Base-by-base conservation (phyloP, 2,888 invertebrate species). In the Ophion obscuratus region DNA sequence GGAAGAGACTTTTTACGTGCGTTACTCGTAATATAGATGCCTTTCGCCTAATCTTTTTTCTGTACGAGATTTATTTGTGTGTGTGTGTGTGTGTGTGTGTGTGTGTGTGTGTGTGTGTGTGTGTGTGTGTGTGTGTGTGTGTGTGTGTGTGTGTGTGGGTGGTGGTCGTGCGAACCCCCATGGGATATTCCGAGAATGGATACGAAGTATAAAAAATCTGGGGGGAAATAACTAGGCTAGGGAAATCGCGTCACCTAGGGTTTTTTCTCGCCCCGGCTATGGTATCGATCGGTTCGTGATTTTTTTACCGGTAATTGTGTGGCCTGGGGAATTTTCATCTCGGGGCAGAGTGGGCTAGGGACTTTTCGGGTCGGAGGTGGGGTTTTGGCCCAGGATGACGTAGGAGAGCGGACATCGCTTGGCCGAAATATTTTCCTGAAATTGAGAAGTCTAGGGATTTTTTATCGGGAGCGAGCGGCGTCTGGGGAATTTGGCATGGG, bases 1-100 rank as follows among this genome's bases (percentile, higher is more conserved):
- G 24, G 92, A 92, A 61, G 44, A 71, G 61, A 85, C 40, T 75
- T 84, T 84, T 84, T 84, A 80, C 84, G 80, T 80, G 74, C 84
- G 80, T 80, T 80, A 84, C 70, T 84, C 84, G 79, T 84, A 76
- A 53, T 17, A 53, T 53, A 53, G 1, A 53, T 17, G 53, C 53
- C 53, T 17, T 17, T 53, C 80, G 84, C 84, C 84, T 75, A 75
- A 68, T 62, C 53, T 24, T 68, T 74, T 61, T 61, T 44, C 5
- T 40, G 6, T 40, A 40, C 27, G 24, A 7, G 10, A 70, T 27
- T 47, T 5, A 70, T 27, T 14, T 53, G 53, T 17, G 53, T 17
- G 53, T 17, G 17, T 0, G 53, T 53, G 47, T 53, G 14, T 53
- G 47, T 11, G 11, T 53, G 47, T 53, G 47, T 11, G 47, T 53